Conservation (phyloP, 2,797 vertebrate genomes). For the Chelidonichthys spinosus region DNA sequence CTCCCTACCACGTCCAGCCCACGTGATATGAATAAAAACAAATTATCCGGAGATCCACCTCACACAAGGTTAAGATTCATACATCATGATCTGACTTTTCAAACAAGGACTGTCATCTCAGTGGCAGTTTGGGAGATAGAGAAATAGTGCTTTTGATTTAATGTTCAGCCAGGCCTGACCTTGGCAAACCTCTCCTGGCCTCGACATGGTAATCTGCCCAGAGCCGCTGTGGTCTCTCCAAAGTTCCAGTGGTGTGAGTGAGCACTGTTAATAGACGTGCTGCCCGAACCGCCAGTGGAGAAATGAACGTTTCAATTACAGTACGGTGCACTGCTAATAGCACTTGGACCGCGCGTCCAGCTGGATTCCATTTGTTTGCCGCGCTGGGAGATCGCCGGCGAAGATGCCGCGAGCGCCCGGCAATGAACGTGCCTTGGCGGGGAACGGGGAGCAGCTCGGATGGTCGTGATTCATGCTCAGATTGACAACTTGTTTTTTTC, state of each 20-base stretch:
- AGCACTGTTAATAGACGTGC: slow-evolving; percentile 67
- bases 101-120: slow-evolving; percentile 24
- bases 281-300: slow-evolving; percentile 58
- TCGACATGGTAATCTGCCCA: slow-evolving; percentile 51
- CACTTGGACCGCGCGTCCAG: slow-evolving; percentile 64
- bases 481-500: slow-evolving; percentile 69
- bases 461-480: slow-evolving; percentile 60
- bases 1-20: too few species aligned
- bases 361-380: slow-evolving; percentile 79
- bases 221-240: slow-evolving; percentile 53
- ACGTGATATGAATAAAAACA: too few species aligned
- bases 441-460: slow-evolving; percentile 48
- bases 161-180: slow-evolving; percentile 60
- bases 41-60: too few species aligned
- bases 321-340: slow-evolving; percentile 70
- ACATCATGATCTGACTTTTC: too few species aligned
- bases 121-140: slow-evolving; percentile 30
- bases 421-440: slow-evolving; percentile 80
- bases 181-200: slow-evolving; percentile 54
- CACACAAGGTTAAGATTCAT: too few species aligned
- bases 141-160: slow-evolving; percentile 52
- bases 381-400: slow-evolving; percentile 61
- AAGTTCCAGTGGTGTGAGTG: slow-evolving; percentile 59
- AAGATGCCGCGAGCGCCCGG: slow-evolving; percentile 68
- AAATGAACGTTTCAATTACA: slow-evolving; percentile 74